Evolutionary conservation across 1,140 invertebrate species (phyloP), one percentile per base, ranked within the genome.

Genomic region (Lordiphosa clarofinis): DNA sequence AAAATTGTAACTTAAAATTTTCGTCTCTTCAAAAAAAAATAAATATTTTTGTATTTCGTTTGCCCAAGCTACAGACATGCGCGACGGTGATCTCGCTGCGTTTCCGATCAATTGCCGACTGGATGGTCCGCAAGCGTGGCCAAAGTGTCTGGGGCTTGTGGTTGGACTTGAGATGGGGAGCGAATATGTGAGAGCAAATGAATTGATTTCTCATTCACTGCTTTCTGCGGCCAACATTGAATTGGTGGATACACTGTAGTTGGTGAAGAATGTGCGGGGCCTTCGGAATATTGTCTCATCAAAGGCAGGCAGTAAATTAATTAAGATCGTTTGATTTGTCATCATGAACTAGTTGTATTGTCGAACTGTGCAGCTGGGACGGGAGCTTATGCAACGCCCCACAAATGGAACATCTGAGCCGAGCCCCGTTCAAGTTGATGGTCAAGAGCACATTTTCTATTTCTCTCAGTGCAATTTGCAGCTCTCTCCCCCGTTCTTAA

Each of bases 191-290:
- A 54, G 58, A 76, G 68, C 54, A 62, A 76, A 57, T 63, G 72
- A 82, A 82, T 82, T 82, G 76, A 82, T 82, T 82, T 84, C 76
- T 72, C 73, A 78, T 84, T 84, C 82, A 68, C 57, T 63, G 62
- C 40, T 46, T 65, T 46, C 31, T 59, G 62, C 64, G 50, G 42
- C 24, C 64, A 59, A 44, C 49, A 37, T 39, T 47, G 39, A 40
- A 44, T 38, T 49, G 43, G 54, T 42, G 55, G 42, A 4, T 24
- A 52, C 11, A 37, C 57, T 79, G 12, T 36, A 43, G 50, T 33
- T 37, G 13, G 6, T 40, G 50, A 11, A 31, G 37, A 52, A 52
- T 48, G 48, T 21, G 54, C 33, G 43, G 66, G 46, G 38, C 46
- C n/a, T 46, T 38, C 44, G 47, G 11, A 44, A 11, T 40, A 38